A percentile compares a stretch with the other conserved stretches of the same genome.
Evolutionary conservation across 2,888 invertebrate genomes (phyloP).

Genomic region (Eilema depressum): DNA sequence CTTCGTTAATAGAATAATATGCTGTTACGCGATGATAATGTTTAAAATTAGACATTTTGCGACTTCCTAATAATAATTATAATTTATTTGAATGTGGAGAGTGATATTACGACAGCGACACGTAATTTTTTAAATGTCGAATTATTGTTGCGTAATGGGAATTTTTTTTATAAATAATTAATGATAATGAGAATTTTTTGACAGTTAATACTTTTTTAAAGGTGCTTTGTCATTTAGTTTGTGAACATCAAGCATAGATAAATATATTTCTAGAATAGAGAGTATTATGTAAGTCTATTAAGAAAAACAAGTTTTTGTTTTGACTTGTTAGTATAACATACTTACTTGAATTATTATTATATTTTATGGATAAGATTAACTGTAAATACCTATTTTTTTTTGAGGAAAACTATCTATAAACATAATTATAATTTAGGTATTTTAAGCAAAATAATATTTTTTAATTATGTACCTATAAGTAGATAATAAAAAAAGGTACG

Average conservation of each 20-base stretch:
- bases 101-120: slow-evolving; percentile 16
- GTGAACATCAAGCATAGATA: not conserved
- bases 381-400: too few relatives aligned
- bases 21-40: slow-evolving; percentile 32
- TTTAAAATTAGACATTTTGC: slow-evolving; percentile 42
- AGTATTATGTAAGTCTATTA: not conserved
- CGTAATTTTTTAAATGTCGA: slow-evolving; percentile 9
- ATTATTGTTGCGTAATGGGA: slow-evolving; percentile 5
- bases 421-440: too few relatives aligned
- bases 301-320: not conserved
- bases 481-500: too few relatives aligned
- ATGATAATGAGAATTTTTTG: slow-evolving; percentile 7
- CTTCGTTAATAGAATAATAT: slow-evolving; percentile 47
- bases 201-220: not conserved
- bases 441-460: too few relatives aligned
- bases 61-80: slow-evolving; percentile 37
- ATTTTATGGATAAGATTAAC: too few relatives aligned
- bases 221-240: not conserved
- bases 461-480: too few relatives aligned
- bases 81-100: slow-evolving; percentile 22
- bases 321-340: not conserved
- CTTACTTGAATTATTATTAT: too few relatives aligned
- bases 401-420: too few relatives aligned
- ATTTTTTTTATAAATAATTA: slow-evolving; percentile 9
- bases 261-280: not conserved